phyloP scores from a whole-genome alignment of 2,797 vertebrate genomes.

The Sebastes nivosus region DNA sequence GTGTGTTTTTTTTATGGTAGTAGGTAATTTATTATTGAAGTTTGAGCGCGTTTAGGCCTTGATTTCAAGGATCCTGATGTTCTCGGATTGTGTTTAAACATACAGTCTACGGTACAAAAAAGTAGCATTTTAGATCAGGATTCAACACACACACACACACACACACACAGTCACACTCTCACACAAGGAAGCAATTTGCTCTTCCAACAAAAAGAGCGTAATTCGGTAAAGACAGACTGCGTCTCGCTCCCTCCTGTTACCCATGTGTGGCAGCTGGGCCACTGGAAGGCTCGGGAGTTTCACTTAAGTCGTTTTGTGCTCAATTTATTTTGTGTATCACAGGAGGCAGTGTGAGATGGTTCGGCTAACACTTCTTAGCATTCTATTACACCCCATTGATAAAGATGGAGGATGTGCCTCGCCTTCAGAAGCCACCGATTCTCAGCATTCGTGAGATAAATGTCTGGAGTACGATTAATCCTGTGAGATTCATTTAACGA shows the following conservation, averaged over 20 bases:
- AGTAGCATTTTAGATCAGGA: conserved; percentile 36
- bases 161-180: conserved; percentile 15
- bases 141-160: conserved; percentile 22
- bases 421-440: conserved; percentile 14
- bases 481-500: not conserved
- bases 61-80: conserved; percentile 20
- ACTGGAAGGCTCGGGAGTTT: conserved; percentile 58
- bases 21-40: conserved; percentile 40
- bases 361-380: conserved; percentile 37
- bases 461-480: conserved; percentile 16
- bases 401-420: conserved; percentile 32
- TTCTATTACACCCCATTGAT: conserved; percentile 40
- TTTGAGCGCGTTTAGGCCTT: conserved; percentile 36
- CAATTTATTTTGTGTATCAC: conserved; percentile 63
- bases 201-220: conserved; percentile 61
- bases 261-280: conserved; percentile 55
- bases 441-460: not conserved
- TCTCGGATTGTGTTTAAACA: conserved; percentile 6
- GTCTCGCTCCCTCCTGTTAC: conserved; percentile 43
- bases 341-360: conserved; percentile 41
- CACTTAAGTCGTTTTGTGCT: conserved; percentile 67
- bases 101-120: conserved; percentile 5
- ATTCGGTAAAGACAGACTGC: conserved; percentile 59
- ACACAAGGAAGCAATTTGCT: conserved; percentile 70
- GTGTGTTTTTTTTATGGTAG: conserved; percentile 21